Conservation (phyloP, 2,797 vertebrate genomes). For the Anas bahamensis region DNA sequence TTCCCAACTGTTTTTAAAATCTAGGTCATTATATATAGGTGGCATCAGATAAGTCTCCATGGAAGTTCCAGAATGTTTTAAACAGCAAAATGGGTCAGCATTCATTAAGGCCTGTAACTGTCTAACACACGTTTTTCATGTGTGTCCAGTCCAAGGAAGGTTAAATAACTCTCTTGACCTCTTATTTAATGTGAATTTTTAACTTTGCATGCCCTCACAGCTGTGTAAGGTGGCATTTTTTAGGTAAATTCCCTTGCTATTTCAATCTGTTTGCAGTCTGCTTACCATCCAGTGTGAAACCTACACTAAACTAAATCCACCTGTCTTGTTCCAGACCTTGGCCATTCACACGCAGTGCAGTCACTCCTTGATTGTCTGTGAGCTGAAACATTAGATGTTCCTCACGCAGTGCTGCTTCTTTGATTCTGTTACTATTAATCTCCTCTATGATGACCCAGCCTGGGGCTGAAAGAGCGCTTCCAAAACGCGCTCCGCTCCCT, state of each 20-base stretch:
- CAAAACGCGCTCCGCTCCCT: background rate
- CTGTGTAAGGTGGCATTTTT: background rate
- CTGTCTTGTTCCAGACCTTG: background rate
- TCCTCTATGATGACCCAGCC: background rate
- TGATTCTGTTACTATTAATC: background rate
- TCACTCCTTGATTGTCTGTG: background rate
- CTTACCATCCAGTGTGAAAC: background rate
- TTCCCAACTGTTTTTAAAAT: conserved; percentile 52
- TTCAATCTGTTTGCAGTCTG: background rate
- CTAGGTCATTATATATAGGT: conserved; percentile 60
- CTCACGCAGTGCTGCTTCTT: background rate
- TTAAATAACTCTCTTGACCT: conserved; percentile 12
- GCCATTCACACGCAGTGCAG: background rate
- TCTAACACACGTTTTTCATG: background rate
- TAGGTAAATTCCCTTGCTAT: background rate
- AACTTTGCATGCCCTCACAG: background rate
- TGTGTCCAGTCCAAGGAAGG: background rate
- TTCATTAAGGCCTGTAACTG: background rate
- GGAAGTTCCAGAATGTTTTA: conserved; percentile 28
- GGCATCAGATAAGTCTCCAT: background rate
- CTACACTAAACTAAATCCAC: background rate
- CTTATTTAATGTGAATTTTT: background rate
- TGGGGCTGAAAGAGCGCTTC: background rate
- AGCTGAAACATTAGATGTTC: background rate
- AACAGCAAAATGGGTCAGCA: conserved; percentile 10